Percentiles rank a stretch among this genome's conserved stretches.
Conservation (phyloP, 1,140 invertebrate genomes). For the Macrobrachium rosenbergii region DNA sequence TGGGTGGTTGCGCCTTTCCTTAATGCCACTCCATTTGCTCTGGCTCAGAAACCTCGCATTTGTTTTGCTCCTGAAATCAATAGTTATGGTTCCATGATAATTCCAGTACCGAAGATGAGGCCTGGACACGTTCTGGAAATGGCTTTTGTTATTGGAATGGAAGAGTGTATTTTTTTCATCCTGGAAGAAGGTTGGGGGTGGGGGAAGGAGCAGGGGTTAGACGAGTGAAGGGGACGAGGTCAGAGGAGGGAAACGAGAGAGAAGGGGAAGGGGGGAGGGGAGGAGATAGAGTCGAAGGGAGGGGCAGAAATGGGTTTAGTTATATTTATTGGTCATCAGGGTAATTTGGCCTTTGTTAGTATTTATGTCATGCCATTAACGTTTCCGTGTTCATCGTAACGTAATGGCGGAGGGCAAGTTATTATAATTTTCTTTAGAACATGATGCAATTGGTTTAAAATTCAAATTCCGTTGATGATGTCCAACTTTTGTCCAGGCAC, state of each 20-base stretch:
- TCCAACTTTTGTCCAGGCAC: constrained; percentile 45
- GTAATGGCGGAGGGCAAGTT: constrained; percentile 48
- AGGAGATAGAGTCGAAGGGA: not conserved
- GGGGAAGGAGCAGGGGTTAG: not conserved
- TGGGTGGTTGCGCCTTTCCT: constrained; percentile 37
- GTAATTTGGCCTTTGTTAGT: constrained; percentile 30
- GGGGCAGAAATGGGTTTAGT: not conserved
- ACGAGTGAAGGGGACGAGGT: constrained; percentile 10
- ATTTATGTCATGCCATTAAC: not conserved
- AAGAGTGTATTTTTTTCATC: constrained; percentile 23
- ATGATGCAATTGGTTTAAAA: constrained; percentile 60
- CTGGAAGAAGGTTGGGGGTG: not conserved
- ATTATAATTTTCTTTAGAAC: constrained; percentile 58
- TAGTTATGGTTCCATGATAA: constrained; percentile 63
- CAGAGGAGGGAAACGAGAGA: constrained; percentile 4
- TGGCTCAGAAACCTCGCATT: constrained; percentile 53
- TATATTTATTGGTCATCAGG: not conserved
- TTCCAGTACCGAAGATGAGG: constrained; percentile 60
- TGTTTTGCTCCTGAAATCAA: constrained; percentile 60
- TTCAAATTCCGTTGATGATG: constrained; percentile 64
- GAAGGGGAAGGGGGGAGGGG: constrained; percentile 9
- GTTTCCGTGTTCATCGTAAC: not conserved
- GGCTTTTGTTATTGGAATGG: constrained; percentile 59
- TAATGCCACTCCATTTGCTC: constrained; percentile 59
- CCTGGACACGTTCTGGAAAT: constrained; percentile 55